A percentile compares a stretch with the other conserved stretches of the same genome.
phyloP scores from a whole-genome alignment of 2,888 invertebrate species.

The Caradrina kadenii region DNA sequence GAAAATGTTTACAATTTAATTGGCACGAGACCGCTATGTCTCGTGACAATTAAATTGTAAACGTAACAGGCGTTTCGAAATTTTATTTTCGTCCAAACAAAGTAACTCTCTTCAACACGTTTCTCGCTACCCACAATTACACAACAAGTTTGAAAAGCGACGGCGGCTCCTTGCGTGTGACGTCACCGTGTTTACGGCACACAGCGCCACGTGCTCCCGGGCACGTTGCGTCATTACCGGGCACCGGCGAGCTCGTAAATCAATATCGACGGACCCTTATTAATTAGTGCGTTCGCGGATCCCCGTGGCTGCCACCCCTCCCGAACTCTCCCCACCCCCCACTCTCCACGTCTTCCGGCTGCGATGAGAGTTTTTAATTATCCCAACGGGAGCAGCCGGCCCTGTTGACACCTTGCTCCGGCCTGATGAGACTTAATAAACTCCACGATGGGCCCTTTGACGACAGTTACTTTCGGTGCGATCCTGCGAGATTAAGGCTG shows the following conservation, averaged over 20 bases:
- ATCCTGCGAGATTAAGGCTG: conserved; percentile 45
- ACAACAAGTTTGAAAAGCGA: conserved; percentile 40
- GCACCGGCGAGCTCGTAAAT: conserved; percentile 84
- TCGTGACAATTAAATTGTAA: background rate
- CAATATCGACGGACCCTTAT: conserved; percentile 90
- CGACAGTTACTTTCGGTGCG: conserved; percentile 50
- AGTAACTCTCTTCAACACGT: conserved; percentile 18
- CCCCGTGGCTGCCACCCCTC: conserved; percentile 66
- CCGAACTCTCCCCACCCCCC: conserved; percentile 51
- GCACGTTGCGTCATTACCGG: conserved; percentile 65
- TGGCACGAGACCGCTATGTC: conserved; percentile 2
- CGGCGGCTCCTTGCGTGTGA: conserved; percentile 34
- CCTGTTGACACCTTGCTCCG: conserved; percentile 79
- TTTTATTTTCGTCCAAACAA: conserved; percentile 26
- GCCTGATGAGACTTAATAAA: conserved; percentile 73
- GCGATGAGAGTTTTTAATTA: conserved; percentile 88
- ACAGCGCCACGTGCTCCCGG: conserved; percentile 63
- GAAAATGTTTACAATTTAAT: conserved; percentile 6
- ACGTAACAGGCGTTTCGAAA: conserved; percentile 1
- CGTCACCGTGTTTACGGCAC: conserved; percentile 60
- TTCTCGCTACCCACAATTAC: conserved; percentile 45
- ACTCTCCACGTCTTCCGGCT: conserved; percentile 65
- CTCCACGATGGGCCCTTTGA: conserved; percentile 58
- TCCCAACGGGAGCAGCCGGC: conserved; percentile 74
- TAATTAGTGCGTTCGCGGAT: conserved; percentile 88